Evolutionary conservation across 1,140 invertebrate genomes (phyloP), one percentile per base, ranked within the genome.

Genomic region (Acromyrmex charruanus): DNA sequence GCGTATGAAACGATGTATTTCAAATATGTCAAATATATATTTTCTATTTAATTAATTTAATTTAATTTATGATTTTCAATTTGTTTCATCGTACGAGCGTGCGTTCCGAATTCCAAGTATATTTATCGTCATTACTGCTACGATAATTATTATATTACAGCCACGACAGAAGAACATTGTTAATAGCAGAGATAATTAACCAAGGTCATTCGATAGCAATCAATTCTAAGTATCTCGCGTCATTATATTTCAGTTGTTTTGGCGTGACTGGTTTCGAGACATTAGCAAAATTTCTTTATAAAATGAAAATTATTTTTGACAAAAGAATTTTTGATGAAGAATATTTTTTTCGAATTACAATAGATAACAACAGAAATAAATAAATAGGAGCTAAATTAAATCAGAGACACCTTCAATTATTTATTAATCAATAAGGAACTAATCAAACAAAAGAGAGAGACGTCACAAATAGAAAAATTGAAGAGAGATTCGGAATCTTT

Each of bases 141-240:
- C 66, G 53, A 53, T 21, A 14, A 74, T 25, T 61, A 77, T 84
- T 74, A 82, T 35, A 63, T 75, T 75, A 75, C n/a, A 4, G 7
- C 14, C 28, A n/a, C n/a, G 68, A 31, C 35, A 74, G 68, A 51
- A 84, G 55, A 55, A 61, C 39, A 35, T 72, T 9, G 44, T 28
- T 84, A 75, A 75, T 58, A 44, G 65, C 28, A 51, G 14, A 74
- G 44, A 3, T 84, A 84, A 74, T 75, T 84, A 84, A 51, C 35
- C 58, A 75, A 84, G 69, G 69, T 44, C 71, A 12, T 21, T 12
- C 12, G 49, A 7, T 51, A 28, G 25, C 9, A 61, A 82, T 82
- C 55, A 68, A 61, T 18, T 74, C 35, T 12, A 49, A 49, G 69
- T 63, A 14, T 1, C 44, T 18, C 12, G 2, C 28, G 28, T 61